These are phyloP conservation scores for Crypturellus undulatus DNA, from an alignment of 2,113 vertebrate genomes.

Conservation along the genomic window DNA sequence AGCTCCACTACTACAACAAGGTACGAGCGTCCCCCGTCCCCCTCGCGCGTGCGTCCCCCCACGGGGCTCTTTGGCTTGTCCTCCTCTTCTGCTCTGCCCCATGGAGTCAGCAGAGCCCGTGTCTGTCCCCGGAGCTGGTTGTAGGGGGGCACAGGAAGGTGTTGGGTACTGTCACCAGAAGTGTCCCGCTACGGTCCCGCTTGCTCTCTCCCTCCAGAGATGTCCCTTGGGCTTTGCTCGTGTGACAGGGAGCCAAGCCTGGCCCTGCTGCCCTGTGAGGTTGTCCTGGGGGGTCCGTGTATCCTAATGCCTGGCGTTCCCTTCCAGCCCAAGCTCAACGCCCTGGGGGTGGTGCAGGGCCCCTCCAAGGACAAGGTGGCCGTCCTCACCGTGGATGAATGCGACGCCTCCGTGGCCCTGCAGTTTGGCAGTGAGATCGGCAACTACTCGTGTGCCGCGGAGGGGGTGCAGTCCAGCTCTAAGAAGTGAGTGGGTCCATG, in stretches of 20 bases:
- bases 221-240: neutral
- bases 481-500: conserved; percentile 90
- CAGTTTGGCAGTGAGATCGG: conserved; percentile 91
- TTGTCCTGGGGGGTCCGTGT: neutral
- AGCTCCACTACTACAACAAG: conserved; percentile 98
- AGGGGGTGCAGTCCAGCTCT: conserved; percentile 94
- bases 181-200: fast-evolving
- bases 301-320: neutral
- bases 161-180: fast-evolving
- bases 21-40: conserved; percentile 60
- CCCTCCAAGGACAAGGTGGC: conserved; percentile 98
- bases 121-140: neutral
- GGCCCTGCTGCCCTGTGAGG: neutral
- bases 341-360: conserved; percentile 90
- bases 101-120: neutral
- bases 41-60: fast-evolving
- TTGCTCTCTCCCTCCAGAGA: fast-evolving
- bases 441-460: conserved; percentile 95
- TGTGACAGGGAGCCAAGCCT: neutral
- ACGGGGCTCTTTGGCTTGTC: fast-evolving
- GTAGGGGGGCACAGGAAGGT: neutral
- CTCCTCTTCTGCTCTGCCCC: neutral
- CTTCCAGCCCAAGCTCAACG: conserved; percentile 88
- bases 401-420: conserved; percentile 90
- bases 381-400: conserved; percentile 92